Conservation (phyloP, 2,797 vertebrate genomes). For the Tokudaia tokunoshimensis region DNA sequence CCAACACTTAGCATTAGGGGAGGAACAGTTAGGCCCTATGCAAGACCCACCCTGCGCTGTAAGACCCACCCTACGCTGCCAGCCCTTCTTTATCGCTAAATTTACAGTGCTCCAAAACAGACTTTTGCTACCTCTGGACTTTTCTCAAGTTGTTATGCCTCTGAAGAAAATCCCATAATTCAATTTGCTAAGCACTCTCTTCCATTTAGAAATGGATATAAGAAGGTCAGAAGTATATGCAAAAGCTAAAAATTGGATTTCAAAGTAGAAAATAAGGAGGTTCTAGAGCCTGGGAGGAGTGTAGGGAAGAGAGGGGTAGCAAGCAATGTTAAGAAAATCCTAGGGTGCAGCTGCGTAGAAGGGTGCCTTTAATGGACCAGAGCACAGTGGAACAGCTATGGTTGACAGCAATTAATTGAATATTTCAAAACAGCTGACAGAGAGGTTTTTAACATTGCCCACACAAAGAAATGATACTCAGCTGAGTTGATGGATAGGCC, state of each 20-base stretch:
- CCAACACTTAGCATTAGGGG: background rate
- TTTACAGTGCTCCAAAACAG: background rate
- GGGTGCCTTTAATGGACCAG: background rate
- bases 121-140: background rate
- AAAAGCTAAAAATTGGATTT: background rate
- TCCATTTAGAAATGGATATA: background rate
- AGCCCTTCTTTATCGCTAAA: constrained; percentile 2
- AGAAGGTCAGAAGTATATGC: background rate
- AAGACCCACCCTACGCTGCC: background rate
- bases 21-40: background rate
- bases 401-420: background rate
- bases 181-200: background rate
- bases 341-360: background rate
- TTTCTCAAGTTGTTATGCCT: background rate
- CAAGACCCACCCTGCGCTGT: background rate
- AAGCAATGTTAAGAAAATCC: no score
- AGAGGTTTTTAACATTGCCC: background rate
- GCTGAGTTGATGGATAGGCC: background rate
- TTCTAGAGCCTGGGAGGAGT: background rate
- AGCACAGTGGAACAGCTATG: background rate
- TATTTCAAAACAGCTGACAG: background rate
- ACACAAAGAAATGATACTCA: background rate
- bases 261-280: background rate
- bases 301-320: no score
- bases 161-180: background rate